These are phyloP conservation scores for Cataglyphis livida DNA, from an alignment of 2,888 invertebrate genomes.

Conservation along the genomic window DNA sequence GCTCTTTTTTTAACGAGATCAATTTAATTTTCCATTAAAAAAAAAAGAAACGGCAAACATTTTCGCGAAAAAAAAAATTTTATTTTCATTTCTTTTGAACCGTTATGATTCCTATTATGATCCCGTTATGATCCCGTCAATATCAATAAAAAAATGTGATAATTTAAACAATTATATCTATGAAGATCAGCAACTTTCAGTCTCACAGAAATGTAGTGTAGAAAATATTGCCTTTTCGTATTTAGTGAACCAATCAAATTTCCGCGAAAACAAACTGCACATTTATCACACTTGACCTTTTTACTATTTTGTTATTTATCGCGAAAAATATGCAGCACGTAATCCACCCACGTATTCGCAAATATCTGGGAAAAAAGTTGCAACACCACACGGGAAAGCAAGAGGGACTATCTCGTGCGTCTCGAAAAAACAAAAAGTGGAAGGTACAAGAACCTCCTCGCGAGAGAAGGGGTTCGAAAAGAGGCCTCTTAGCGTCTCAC, in stretches of 20 bases:
- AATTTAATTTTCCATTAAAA: conserved; percentile 11
- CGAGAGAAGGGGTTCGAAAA: conserved; percentile 29
- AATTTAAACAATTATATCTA: not conserved
- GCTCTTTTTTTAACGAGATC: not conserved
- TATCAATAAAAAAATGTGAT: not conserved
- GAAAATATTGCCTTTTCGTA: not conserved
- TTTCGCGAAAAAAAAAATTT: not conserved
- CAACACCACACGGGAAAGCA: not conserved
- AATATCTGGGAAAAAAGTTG: not conserved
- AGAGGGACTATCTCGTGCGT: not conserved
- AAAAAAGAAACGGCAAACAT: not conserved
- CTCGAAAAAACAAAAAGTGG: conserved; percentile 30
- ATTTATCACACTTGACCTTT: not conserved
- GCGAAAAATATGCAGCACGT: not conserved
- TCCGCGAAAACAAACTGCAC: not conserved
- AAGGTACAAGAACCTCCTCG: conserved; percentile 25
- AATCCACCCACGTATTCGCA: not conserved
- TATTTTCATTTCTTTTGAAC: not conserved
- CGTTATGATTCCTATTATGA: not conserved
- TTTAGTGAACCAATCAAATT: not conserved
- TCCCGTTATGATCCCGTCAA: not conserved
- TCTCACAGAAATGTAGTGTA: not conserved
- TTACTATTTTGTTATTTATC: not conserved
- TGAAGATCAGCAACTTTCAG: not conserved
- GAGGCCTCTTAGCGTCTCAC: conserved; percentile 67